Evolutionary conservation across 2,797 vertebrate genomes (phyloP), one percentile per base, ranked within the genome.

Genomic region (Epinephelus coioides): DNA sequence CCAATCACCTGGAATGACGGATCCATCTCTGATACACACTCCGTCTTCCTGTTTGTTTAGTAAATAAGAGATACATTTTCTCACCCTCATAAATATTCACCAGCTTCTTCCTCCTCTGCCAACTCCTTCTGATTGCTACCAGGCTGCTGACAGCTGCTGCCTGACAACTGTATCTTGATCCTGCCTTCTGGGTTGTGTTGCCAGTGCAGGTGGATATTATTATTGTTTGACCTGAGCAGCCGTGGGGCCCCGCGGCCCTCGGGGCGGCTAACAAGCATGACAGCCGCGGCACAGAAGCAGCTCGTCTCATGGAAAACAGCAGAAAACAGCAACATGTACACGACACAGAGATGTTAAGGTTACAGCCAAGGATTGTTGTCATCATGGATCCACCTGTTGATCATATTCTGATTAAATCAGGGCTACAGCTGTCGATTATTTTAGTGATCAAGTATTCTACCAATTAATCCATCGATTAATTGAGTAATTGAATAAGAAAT

Each of bases 51-150:
- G 55, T 82, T 82, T 87, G 72, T 79, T 77, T 69, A 69, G 82
- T 83, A 68, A 93, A 91, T 78, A 86, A 69, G 18, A 83, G 40
- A 76, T 64, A 74, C 79, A 77, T 84, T 84, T 76, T 61, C 77
- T 80, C 19, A 18, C 1, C 12, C 18, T 57, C 49, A 68, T 93
- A 66, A 86, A 90, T 91, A 92, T 92, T 91, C 66, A 93, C 78
- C 17, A 72, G 46, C 40, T 57, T 60, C 70, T 60, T 79, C 81
- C 73, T 83, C 51, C 19, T 73, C 76, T 75, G 84, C 82, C 74
- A 78, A 81, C 67, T 86, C 55, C 47, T 43, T 72, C 43, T 63
- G 40, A 73, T 76, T 61, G 71, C 82, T 57, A 4, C 6, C 23
- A 75, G 80, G 47, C 84, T 50, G 57, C 78, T 79, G 86, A 82